Evolutionary conservation across 1,140 invertebrate genomes (phyloP), one percentile per base, ranked within the genome.

Genomic region (Papilio dardanus): DNA sequence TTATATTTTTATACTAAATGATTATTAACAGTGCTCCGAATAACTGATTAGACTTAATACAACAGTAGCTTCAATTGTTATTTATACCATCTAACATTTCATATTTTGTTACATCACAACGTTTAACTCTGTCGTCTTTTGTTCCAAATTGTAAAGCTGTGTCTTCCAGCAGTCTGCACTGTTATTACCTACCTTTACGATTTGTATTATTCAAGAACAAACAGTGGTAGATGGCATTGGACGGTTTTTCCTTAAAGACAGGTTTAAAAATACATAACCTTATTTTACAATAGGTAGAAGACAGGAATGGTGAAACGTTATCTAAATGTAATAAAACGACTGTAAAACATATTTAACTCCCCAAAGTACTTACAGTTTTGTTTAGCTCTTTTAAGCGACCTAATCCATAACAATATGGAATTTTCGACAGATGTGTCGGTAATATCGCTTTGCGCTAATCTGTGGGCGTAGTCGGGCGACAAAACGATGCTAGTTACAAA

Each of bases 391-490:
- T 24, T 16, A 31, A 30, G 14, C 0, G 31, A 71, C 16, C 50
- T 16, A 46, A 50, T 16, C 4, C 40, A n/a, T 54, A 58, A 54
- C 46, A 54, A 58, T 73, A 21, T 76, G 12, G 68, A 67, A 42
- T 30, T 16, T 66, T 35, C 46, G 66, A 76, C 78, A 82, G 76
- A 79, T 81, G 80, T 78, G 79, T 65, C 77, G 77, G 81, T 79
- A 79, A 77, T 54, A 71, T 50, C 71, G 71, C 19, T 73, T 73
- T 73, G 54, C 40, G 24, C 8, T 81, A 78, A 81, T 84, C 79
- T 79, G 75, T 78, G 79, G 80, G 82, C 81, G 81, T 76, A 75
- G 74, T 28, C 75, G 42, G 31, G 74, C 76, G 77, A 76, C 77
- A 75, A 35, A 50, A 67, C 71, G 62, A 71, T 71, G 62, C 19